These are phyloP conservation scores for Cephus rjabovi DNA, from an alignment of 2,888 invertebrate genomes.

Conservation along the genomic window DNA sequence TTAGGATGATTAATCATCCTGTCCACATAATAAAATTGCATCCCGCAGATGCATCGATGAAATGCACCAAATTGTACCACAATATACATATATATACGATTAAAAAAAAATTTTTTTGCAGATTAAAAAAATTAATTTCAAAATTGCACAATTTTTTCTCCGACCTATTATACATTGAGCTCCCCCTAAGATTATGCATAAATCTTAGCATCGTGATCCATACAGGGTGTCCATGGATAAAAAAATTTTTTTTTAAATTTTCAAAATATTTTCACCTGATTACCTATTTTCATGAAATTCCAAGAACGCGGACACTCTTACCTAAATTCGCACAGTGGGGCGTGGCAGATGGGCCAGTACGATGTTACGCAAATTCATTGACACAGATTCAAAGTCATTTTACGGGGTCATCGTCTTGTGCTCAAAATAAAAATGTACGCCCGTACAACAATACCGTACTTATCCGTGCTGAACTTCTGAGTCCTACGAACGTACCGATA, in stretches of 20 bases:
- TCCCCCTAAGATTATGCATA: too few relatives aligned
- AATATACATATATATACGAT: not conserved
- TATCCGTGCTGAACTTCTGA: not conserved
- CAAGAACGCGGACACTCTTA: not conserved
- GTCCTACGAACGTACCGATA: not conserved
- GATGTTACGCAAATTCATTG: constrained; percentile 13
- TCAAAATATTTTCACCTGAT: not conserved
- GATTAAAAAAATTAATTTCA: too few relatives aligned
- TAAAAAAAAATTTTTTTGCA: not conserved
- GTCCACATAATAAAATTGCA: not conserved
- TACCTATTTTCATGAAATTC: not conserved
- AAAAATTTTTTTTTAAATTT: not conserved
- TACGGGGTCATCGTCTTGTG: constrained; percentile 2
- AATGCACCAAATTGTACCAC: not conserved
- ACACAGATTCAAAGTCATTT: constrained; percentile 12
- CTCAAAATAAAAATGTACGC: not conserved
- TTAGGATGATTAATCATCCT: not conserved
- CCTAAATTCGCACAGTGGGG: not conserved
- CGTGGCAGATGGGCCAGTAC: not conserved
- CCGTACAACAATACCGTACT: not conserved
- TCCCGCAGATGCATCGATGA: not conserved
- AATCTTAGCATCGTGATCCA: not conserved
- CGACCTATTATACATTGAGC: too few relatives aligned
- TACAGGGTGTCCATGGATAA: too few relatives aligned
- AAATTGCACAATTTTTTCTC: too few relatives aligned